Evolutionary conservation across 2,888 invertebrate genomes (phyloP), one percentile per base, ranked within the genome.

Genomic region (Ormyrus labotus): DNA sequence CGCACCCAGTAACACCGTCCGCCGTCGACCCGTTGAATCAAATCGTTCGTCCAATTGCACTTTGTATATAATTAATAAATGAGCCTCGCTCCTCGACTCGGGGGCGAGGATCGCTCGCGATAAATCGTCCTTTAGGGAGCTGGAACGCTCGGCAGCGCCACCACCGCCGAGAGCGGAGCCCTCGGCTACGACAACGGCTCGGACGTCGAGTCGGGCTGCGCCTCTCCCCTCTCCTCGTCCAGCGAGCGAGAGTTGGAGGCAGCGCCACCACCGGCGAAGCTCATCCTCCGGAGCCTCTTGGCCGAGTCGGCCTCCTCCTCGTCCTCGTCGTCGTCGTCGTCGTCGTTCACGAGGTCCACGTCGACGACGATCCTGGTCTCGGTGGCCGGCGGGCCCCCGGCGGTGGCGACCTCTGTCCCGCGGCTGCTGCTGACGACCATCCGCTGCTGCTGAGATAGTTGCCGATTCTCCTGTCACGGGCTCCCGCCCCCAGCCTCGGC

Each of bases 391-490:
- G n/a, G 8, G 13, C 2, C 10, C 68, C 5, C 45, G 45, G n/a
- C 45, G 10, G 45, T 50, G n/a, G 50, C 64, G 64, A 0, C 48
- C 48, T 6, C 64, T 48, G 13, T 8, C 1, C 48, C 64, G 11
- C 53, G 6, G 63, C 72, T 53, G n/a, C 74, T 48, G 51, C 57
- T 73, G 9, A 57, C 74, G 50, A 47, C 10, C 13, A 19, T 7
- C 45, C 63, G 76, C 8, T 19, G 58, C 57, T 74, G 61, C 13
- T 13, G 60, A 50, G 45, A 8, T 19, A 61, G 19, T 34, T 58
- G 79, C 45, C 61, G 67, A n/a, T 88, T 89, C 88, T 90, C 88
- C 88, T 90, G 90, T 90, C 90, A 90, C 90, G 90, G 90, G 88
- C 90, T 90, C 87, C 89, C 89, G 60, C 85, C 87, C 45, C 87